A percentile compares a stretch with the other conserved stretches of the same genome.
phyloP scores from a whole-genome alignment of 2,113 vertebrate species.

The Lepidothrix coronata region DNA sequence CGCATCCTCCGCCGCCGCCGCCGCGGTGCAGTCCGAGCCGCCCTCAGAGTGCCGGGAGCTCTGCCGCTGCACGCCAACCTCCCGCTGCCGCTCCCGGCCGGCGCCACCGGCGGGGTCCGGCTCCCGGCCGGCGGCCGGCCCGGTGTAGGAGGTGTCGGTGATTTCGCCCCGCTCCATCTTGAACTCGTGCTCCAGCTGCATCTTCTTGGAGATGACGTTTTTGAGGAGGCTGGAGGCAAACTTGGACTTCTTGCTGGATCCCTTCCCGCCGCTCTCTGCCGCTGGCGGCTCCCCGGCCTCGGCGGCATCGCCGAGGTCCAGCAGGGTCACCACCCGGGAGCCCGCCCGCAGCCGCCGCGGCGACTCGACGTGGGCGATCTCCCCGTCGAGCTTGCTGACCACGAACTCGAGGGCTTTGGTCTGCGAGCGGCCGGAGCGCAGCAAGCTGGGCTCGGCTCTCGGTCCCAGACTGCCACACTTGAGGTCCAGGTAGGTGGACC shows the following conservation, averaged over 20 bases:
- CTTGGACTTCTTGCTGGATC: slow-evolving; percentile 85
- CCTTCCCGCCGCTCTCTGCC: slow-evolving; percentile 73
- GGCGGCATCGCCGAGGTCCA: slow-evolving; percentile 79
- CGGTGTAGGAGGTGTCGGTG: slow-evolving; percentile 76
- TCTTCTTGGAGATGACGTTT: slow-evolving; percentile 96
- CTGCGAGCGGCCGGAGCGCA: slow-evolving; percentile 76
- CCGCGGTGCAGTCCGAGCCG: slow-evolving; percentile 77
- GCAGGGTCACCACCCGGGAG: slow-evolving; percentile 81
- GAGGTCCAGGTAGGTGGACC: slow-evolving; percentile 90
- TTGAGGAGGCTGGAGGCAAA: slow-evolving; percentile 92
- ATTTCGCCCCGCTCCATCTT: slow-evolving; percentile 96
- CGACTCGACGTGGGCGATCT: slow-evolving; percentile 75
- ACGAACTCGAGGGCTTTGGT: slow-evolving; percentile 81
- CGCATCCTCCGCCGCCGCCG: slow-evolving; percentile 70
- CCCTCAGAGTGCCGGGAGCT: slow-evolving; percentile 81
- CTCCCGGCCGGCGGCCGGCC: slow-evolving; percentile 61
- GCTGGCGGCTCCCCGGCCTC: slow-evolving; percentile 36
- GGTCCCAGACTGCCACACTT: slow-evolving; percentile 83
- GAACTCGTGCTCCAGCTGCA: slow-evolving; percentile 94
- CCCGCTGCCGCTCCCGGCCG: slow-evolving; percentile 45
- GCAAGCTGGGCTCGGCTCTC: slow-evolving; percentile 71
- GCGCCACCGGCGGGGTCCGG: neutral
- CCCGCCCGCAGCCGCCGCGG: slow-evolving; percentile 71
- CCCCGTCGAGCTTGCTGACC: slow-evolving; percentile 80
- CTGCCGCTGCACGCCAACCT: slow-evolving; percentile 75